Evolutionary conservation across 2,113 vertebrate species (phyloP).

Genomic region (Sisor rabdophorus): DNA sequence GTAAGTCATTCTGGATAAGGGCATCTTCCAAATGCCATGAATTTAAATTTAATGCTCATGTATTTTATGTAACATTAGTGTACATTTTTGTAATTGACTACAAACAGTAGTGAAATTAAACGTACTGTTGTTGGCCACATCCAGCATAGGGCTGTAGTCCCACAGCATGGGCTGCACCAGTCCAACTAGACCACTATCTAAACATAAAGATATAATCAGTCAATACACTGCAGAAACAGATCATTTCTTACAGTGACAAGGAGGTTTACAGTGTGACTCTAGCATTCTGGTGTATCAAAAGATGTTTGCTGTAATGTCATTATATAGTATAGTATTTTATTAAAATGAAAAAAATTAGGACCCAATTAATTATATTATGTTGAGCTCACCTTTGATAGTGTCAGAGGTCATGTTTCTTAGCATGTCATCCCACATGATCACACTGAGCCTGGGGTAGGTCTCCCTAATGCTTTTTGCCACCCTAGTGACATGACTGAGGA

Average conservation of each 20-base stretch:
- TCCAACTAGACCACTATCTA: conserved; percentile 81
- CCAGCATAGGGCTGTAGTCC: conserved; percentile 84
- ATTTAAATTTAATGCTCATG: too few species aligned
- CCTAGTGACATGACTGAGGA: conserved; percentile 78
- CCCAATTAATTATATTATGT: too few species aligned
- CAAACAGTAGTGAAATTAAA: background rate
- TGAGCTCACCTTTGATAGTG: conserved; percentile 74
- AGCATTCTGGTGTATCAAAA: background rate
- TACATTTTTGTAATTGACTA: background rate
- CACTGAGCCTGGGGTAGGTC: conserved; percentile 67
- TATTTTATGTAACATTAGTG: too few species aligned
- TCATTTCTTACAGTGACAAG: background rate
- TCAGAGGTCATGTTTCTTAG: conserved; percentile 77
- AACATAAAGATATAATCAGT: conserved; percentile 15
- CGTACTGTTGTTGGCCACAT: conserved; percentile 79
- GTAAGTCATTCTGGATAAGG: too few species aligned
- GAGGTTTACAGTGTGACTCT: background rate
- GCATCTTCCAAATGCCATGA: too few species aligned
- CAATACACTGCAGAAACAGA: background rate
- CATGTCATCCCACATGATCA: conserved; percentile 96
- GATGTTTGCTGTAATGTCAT: background rate
- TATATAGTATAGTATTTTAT: background rate
- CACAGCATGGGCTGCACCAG: conserved; percentile 90
- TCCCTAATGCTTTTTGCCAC: conserved; percentile 72
- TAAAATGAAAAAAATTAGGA: background rate